Evolutionary conservation across 1,140 invertebrate species (phyloP).

Genomic region (Aplysia californica): DNA sequence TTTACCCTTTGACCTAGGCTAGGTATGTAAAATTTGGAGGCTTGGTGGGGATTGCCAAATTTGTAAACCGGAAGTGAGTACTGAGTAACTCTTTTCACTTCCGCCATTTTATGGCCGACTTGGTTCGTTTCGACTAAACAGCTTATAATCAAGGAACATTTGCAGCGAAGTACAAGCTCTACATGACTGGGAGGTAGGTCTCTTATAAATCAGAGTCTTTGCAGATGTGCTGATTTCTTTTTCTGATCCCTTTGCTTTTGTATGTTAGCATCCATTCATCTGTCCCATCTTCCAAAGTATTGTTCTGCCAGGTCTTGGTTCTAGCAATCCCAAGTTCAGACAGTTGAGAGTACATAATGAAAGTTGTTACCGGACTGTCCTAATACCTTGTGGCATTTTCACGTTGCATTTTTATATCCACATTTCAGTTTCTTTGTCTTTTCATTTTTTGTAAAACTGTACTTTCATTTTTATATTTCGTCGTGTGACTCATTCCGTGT

Average conservation of each 20-base stretch:
- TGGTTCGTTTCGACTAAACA: background rate
- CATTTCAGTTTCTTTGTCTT: no score
- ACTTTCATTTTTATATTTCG: no score
- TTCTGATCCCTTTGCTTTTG: background rate
- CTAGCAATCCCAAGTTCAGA: background rate
- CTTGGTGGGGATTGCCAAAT: background rate
- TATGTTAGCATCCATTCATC: background rate
- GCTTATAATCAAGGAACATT: background rate
- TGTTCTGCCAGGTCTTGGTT: background rate
- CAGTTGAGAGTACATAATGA: no score
- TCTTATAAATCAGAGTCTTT: background rate
- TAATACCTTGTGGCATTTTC: no score
- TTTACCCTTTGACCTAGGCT: no score
- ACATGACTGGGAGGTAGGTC: background rate
- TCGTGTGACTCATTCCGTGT: no score
- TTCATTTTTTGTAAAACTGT: no score
- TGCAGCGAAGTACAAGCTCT: background rate
- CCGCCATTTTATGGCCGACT: background rate
- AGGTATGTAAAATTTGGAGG: no score
- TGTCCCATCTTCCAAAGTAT: background rate
- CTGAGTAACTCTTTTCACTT: background rate
- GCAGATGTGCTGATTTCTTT: background rate
- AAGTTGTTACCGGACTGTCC: background rate
- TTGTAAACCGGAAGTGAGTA: background rate
- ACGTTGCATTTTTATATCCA: no score